These are phyloP conservation scores for Petromus typicus DNA, from an alignment of 2,113 vertebrate species.

Conservation along the genomic window DNA sequence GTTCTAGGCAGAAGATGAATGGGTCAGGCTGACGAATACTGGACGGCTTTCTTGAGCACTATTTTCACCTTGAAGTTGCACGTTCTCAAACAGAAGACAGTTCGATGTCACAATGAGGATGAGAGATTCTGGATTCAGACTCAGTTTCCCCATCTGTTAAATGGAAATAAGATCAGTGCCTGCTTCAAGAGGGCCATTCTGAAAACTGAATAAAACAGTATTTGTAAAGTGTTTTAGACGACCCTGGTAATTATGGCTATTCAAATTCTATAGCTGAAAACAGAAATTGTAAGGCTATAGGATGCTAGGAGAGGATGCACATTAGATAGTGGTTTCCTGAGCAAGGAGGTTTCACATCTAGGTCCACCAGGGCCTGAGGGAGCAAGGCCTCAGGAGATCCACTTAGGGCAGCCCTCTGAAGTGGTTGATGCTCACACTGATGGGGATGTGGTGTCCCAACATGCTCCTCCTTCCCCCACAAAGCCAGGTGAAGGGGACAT, in stretches of 20 bases:
- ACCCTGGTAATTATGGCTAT: background rate
- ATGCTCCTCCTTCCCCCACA: background rate
- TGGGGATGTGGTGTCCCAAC: background rate
- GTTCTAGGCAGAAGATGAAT: background rate
- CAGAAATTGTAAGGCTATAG: background rate
- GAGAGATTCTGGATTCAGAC: background rate
- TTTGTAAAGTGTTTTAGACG: background rate
- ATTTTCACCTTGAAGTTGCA: background rate
- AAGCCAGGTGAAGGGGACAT: background rate
- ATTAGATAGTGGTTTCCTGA: background rate
- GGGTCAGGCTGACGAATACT: constrained; percentile 21
- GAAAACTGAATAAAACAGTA: background rate
- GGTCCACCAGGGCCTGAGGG: background rate
- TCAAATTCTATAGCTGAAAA: background rate
- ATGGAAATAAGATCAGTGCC: constrained; percentile 12
- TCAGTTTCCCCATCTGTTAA: constrained; percentile 28
- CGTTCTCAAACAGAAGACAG: constrained; percentile 38
- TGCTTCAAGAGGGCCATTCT: background rate
- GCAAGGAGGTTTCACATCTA: background rate
- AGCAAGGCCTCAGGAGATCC: background rate
- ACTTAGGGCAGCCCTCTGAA: background rate
- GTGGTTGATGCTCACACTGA: background rate
- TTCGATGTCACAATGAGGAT: background rate
- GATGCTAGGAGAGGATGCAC: background rate
- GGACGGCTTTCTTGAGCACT: constrained; percentile 26